A percentile compares a stretch with the other conserved stretches of the same genome.
Conservation (phyloP, 2,888 invertebrate species). For the Lamellibrachia columna region DNA sequence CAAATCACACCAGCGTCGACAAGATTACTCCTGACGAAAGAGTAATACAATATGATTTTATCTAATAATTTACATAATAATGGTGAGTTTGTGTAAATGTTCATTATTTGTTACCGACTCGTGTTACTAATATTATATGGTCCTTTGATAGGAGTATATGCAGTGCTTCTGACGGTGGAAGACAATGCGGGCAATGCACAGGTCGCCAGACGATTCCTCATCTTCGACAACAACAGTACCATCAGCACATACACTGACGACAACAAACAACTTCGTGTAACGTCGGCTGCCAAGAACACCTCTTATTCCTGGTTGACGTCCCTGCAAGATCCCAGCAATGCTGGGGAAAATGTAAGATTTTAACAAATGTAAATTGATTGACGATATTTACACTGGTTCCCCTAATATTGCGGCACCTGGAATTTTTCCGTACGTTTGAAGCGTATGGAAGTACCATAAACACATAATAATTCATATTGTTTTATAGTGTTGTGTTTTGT, state of each 20-base stretch:
- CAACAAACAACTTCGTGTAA: not conserved
- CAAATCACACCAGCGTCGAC: too few relatives aligned
- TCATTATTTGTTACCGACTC: not conserved
- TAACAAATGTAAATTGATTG: not conserved
- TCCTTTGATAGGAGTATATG: slow-evolving; percentile 16
- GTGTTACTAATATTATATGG: not conserved
- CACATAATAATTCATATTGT: not conserved
- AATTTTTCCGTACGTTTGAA: not conserved
- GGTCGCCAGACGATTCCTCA: slow-evolving; percentile 18
- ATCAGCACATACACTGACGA: not conserved
- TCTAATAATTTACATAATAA: too few relatives aligned
- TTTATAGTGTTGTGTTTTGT: not conserved
- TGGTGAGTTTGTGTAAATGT: too few relatives aligned
- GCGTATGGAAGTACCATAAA: not conserved
- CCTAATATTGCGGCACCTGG: not conserved
- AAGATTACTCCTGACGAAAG: too few relatives aligned
- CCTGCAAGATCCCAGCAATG: not conserved
- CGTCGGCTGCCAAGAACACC: slow-evolving; percentile 23
- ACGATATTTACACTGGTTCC: not conserved
- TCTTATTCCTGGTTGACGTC: slow-evolving; percentile 22
- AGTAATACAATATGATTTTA: too few relatives aligned
- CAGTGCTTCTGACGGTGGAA: slow-evolving; percentile 22
- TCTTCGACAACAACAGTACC: slow-evolving; percentile 18
- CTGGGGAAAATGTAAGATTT: not conserved
- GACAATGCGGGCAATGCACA: slow-evolving; percentile 22